Base-by-base conservation (phyloP, 2,888 invertebrate genomes). In the Caenorhabditis imperialis region DNA sequence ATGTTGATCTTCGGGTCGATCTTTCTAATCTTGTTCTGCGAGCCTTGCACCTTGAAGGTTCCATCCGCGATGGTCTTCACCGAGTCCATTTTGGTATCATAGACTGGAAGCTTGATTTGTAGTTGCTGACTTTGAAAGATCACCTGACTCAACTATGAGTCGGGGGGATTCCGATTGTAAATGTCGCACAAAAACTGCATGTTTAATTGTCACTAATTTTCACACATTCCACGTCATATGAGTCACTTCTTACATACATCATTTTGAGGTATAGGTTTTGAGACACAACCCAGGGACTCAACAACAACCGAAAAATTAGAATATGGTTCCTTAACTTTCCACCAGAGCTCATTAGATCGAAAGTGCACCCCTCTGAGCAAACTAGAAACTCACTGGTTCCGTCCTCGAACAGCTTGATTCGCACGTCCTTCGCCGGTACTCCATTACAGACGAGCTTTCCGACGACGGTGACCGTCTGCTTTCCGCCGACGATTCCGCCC, bases 1-100 rank as follows among this genome's bases (percentile, higher is more conserved):
- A 76, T 76, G 23, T 75, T 75, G 45, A 58, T 67, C 18, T 77
- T 77, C 7, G 79, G 79, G 20, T 79, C 79, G 25, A 79, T 79
- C 25, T 74, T 79, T 23, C 77, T 33, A 16, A 75, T 72, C 30
- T 79, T 77, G 8, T 37, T 61, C 37, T 79, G 77, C 14, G 74
- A 75, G 37, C 84, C 84, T 3, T 33, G 16, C 1, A 79, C 54
- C 4, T 55, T 54, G 74, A 85, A 85, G 5, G 73, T 76, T 42
- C 85, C 85, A 27, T 82, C 77, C 6, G 54, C 63, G n/a, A 79
- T 71, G 3, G 84, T 83, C 10, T 81, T 79, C 4, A 78, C 79
- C 16, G 79, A 75, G 44, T 78, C 85, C 83, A 85, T 75, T 50
- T 83, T 75, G 27, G 83, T 82, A 55, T 85, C 85, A 44, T 73